Evolutionary conservation across 2,113 vertebrate species (phyloP).

Genomic region (Propithecus coquereli): DNA sequence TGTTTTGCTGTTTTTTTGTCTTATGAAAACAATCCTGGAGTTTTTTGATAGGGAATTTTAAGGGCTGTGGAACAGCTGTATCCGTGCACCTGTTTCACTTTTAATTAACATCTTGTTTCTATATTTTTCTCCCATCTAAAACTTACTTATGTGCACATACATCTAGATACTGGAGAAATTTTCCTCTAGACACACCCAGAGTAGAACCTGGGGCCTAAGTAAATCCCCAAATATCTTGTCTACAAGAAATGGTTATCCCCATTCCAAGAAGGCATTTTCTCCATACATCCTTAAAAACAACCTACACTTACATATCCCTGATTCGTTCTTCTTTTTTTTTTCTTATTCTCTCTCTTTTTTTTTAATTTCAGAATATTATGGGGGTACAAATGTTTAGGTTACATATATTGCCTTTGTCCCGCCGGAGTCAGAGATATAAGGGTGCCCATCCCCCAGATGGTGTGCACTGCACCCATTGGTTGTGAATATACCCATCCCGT

Average conservation of each 20-base stretch:
- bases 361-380: too few relatives aligned
- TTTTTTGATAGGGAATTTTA: background rate
- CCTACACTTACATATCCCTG: too few relatives aligned
- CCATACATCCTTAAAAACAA: background rate
- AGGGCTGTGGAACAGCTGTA: background rate
- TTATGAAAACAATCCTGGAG: background rate
- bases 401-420: too few relatives aligned
- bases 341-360: too few relatives aligned
- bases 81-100: background rate
- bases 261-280: background rate
- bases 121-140: background rate
- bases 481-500: too few relatives aligned
- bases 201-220: background rate
- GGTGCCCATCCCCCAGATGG: too few relatives aligned
- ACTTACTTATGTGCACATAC: background rate
- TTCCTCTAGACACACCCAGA: background rate
- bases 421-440: too few relatives aligned
- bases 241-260: background rate
- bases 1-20: background rate
- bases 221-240: background rate
- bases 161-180: background rate
- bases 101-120: background rate
- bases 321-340: background rate
- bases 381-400: too few relatives aligned
- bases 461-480: too few relatives aligned